These are phyloP conservation scores for Tympanoctomys barrerae DNA, from an alignment of 2,797 vertebrate genomes.

Conservation along the genomic window DNA sequence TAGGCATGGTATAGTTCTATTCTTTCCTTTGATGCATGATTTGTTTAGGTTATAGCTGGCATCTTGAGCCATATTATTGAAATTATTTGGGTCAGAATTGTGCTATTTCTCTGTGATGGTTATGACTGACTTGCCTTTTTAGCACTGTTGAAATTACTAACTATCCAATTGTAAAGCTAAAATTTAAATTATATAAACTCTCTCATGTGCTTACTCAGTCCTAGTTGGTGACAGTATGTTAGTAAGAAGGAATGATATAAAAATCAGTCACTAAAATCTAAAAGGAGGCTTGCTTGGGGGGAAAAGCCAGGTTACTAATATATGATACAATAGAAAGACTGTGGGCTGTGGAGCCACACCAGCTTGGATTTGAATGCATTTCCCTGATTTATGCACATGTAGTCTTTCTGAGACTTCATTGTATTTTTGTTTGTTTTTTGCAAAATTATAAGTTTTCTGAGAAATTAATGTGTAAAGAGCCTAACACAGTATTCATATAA, in stretches of 20 bases:
- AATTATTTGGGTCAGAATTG: slow-evolving; percentile 53
- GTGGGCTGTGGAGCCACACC: background rate
- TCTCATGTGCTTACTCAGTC: slow-evolving; percentile 19
- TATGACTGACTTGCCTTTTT: slow-evolving; percentile 28
- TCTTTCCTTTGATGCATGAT: slow-evolving; percentile 16
- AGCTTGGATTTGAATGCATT: background rate
- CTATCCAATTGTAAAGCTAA: slow-evolving; percentile 46
- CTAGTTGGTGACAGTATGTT: slow-evolving; percentile 45
- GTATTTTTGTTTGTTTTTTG: background rate
- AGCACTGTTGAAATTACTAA: slow-evolving; percentile 32
- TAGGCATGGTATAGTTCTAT: background rate
- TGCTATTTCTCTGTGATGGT: background rate
- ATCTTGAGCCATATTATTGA: background rate
- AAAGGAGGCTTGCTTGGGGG: background rate
- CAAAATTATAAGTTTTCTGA: background rate
- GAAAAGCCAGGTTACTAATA: background rate
- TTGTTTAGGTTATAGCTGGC: slow-evolving; percentile 44
- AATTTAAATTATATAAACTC: background rate
- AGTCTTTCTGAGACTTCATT: slow-evolving; percentile 14
- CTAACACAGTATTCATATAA: background rate
- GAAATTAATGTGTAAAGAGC: background rate
- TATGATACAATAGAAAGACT: background rate
- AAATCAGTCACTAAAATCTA: slow-evolving; percentile 35
- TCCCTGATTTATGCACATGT: background rate
- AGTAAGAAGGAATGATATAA: slow-evolving; percentile 34